Percentiles rank a stretch among this genome's conserved stretches.
These are phyloP conservation scores for Sebastes matsubarae DNA, from an alignment of 2,797 vertebrate species.

Conservation along the genomic window DNA sequence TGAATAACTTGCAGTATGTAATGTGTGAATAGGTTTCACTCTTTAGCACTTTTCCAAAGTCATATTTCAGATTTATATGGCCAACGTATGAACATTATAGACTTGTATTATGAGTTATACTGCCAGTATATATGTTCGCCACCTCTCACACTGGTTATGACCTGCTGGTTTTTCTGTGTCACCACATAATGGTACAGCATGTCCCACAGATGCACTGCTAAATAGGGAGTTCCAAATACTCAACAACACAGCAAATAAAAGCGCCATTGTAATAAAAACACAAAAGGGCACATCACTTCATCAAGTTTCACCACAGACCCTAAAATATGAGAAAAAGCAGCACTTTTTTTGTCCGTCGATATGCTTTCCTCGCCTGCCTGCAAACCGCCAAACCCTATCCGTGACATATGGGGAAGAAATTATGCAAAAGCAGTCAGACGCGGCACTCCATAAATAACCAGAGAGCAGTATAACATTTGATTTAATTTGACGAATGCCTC, in stretches of 20 bases:
- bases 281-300: conserved; percentile 64
- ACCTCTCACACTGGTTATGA: conserved; percentile 36
- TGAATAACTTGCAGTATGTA: background rate
- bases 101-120: conserved; percentile 19
- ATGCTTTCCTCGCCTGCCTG: conserved; percentile 18
- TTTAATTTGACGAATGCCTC: conserved; percentile 59
- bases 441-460: conserved; percentile 70
- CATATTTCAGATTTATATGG: conserved; percentile 44
- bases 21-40: conserved; percentile 21
- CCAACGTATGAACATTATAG: conserved; percentile 53
- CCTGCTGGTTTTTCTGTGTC: conserved; percentile 38
- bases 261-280: conserved; percentile 55
- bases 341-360: conserved; percentile 28
- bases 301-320: conserved; percentile 56
- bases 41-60: conserved; percentile 23
- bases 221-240: conserved; percentile 49
- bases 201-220: conserved; percentile 21
- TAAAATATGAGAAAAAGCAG: conserved; percentile 30
- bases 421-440: conserved; percentile 59
- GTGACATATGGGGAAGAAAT: conserved; percentile 62
- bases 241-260: conserved; percentile 54
- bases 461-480: conserved; percentile 20
- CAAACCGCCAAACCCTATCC: conserved; percentile 54
- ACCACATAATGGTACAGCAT: conserved; percentile 19
- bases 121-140: conserved; percentile 23